Base-by-base conservation (phyloP, 2,888 invertebrate species). In the Bellardia bayeri region DNA sequence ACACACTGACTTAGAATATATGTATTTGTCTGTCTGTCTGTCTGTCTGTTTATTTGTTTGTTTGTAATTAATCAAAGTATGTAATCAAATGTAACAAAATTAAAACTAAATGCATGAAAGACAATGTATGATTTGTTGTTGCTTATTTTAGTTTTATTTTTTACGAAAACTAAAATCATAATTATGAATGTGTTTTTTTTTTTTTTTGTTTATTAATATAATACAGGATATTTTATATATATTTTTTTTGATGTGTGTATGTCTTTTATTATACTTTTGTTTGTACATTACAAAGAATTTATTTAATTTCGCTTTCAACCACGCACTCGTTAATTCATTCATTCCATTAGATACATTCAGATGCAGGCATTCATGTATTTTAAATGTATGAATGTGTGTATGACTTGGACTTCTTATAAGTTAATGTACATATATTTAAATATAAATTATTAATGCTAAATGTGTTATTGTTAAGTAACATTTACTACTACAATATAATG, bases 1-100 rank as follows among this genome's bases (percentile, higher is more conserved):
- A 82, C 75, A 85, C 66, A 87, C 82, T 64, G 79, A 87, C 63
- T 85, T 75, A 69, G 66, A 83, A 66, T 72, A 81, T 30, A 51
- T 51, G 3, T 51, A 3, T 51, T 4, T 30, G 23, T 30, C 23
- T 72, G 56, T 56, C 40, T 74, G n/a, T 11, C 9, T 54, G 16
- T 66, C 23, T 23, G 23, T 23, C 23, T 23, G 23, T 23, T 49
- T 74, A 11, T 11, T 14, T 54, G 16, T 66, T 49, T 74, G n/a
- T 11, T 14, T 54, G 16, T 66, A 16, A 74, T 75, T 80, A 54
- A 49, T 72, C 37, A 74, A 71, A 74, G 30, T 37, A 42, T 56
- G 8, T 13, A 23, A 23, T 23, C 23, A 23, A 23, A 23, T 23
- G 11, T 23, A 74, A 74, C 16, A 54, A 69, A 51, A 51, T 51